Base-by-base conservation (phyloP, 2,797 vertebrate species). In the Cichlasoma orientale region DNA sequence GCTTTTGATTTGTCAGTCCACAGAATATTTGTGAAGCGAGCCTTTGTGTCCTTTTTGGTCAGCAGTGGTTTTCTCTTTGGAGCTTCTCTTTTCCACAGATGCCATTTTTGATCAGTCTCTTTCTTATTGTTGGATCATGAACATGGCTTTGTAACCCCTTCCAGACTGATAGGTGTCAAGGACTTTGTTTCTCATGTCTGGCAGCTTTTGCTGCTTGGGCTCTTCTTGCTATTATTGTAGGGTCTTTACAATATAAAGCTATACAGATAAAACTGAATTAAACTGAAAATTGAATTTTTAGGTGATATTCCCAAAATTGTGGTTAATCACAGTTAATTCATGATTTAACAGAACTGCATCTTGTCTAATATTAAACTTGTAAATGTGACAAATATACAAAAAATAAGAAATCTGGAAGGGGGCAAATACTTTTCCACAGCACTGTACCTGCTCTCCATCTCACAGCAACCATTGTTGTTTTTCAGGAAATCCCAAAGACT, bases 401-500 rank as follows among this genome's bases (percentile, higher is more conserved):
- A 52, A 18, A 47, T 3, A 18, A 19, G 18, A 18, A 47, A 7
- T 18, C 47, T 19, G 7, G 3, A 50, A 50, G 18, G 18, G 18
- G 3, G 3, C 47, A n/a, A 19, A 50, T 50, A 9, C 47, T 50
- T 50, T 9, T 9, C 3, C 47, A 52, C 18, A 50, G 18, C 18
- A 50, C 47, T 50, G 7, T 16, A 44, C 63, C 47, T n/a, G 33
- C 55, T 55, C 52, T 16, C 76, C 63, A 1, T 44, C 55, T 82
- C 52, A 77, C 23, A 82, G 21, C 41, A 56, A 63, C 6, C 47
- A 2, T n/a, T 14, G 18, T 80, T 56, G 23, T 7, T 75, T 19
- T 59, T 44, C 80, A 99, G 98, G 98, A 99, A 95, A 96, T 99
- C 85, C 98, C 98, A 27, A 99, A 99, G 92, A 98, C 98, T 0